Evolutionary conservation across 1,140 invertebrate species (phyloP), one percentile per base, ranked within the genome.

Genomic region (Papilio glaucus): DNA sequence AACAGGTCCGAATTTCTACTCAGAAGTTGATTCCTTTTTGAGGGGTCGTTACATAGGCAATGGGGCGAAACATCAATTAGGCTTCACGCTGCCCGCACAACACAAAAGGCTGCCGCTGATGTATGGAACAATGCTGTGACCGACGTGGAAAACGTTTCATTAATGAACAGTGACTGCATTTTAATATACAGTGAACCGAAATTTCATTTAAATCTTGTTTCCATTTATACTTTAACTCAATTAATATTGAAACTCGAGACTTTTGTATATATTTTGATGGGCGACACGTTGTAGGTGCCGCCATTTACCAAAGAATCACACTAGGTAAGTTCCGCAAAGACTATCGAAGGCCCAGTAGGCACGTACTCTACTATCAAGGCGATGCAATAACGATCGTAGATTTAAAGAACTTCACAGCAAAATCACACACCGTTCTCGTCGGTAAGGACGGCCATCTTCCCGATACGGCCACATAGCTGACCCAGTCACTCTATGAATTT

Each of bases 11-110:
- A 10, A 15, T 41, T 65, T 65, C 39, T 65, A 65, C 62, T 18
- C 62, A 38, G 37, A 39, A 65, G 37, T 65, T 65, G 18, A 39
- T 24, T 45, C 39, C 24, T 10, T 68, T 68, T 45, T 68, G 39
- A 68, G n/a, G 41, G 41, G 24, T 68, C 65, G 65, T 45, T 68
- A 68, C 65, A 29, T 68, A 39, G 39, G 65, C 41, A 68, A 45
- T 68, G 65, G 65, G 65, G 65, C 39, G 41, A 68, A 68, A 68
- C 39, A 68, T 68, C 65, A 68, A 68, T 68, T 68, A 68, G 65
- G 65, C 65, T 68, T 68, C 39, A 42, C 65, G 63, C 63, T 29
- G 24, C 24, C 63, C 38, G 41, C 63, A 67, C 63, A 67, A 67
- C 21, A 8, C 38, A 42, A 67, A 67, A 67, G 63, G 63, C 63